These are phyloP conservation scores for Bujurquina vittata DNA, from an alignment of 2,113 vertebrate species.

Conservation along the genomic window DNA sequence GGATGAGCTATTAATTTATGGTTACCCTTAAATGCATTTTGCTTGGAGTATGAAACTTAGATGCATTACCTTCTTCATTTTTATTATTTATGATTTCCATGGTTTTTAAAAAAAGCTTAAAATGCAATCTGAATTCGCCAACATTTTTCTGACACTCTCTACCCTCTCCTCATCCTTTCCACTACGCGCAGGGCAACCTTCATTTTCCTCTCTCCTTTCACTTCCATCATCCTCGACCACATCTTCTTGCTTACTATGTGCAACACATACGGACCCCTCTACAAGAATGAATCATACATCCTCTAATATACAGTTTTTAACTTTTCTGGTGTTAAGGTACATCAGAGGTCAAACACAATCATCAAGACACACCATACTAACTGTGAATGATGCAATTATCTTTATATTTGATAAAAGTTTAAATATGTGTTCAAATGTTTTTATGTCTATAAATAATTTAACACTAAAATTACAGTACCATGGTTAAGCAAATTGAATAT, in stretches of 20 bases:
- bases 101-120: neutral
- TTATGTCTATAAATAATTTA: neutral
- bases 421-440: neutral
- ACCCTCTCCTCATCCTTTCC: neutral
- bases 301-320: neutral
- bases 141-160: neutral
- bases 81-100: neutral
- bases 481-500: too few species aligned
- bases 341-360: neutral
- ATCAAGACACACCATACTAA: neutral
- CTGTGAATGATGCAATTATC: neutral
- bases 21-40: neutral
- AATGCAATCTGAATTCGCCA: neutral
- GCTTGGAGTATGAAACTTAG: too few species aligned
- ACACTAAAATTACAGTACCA: neutral
- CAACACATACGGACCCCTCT: neutral
- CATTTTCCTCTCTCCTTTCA: neutral
- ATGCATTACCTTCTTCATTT: neutral
- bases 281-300: neutral
- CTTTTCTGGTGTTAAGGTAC: neutral
- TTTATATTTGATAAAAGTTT: neutral
- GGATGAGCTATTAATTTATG: neutral
- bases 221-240: neutral
- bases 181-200: neutral
- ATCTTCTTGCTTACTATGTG: neutral